These are phyloP conservation scores for Zophobas morio DNA, from an alignment of 1,140 invertebrate genomes.

Conservation along the genomic window DNA sequence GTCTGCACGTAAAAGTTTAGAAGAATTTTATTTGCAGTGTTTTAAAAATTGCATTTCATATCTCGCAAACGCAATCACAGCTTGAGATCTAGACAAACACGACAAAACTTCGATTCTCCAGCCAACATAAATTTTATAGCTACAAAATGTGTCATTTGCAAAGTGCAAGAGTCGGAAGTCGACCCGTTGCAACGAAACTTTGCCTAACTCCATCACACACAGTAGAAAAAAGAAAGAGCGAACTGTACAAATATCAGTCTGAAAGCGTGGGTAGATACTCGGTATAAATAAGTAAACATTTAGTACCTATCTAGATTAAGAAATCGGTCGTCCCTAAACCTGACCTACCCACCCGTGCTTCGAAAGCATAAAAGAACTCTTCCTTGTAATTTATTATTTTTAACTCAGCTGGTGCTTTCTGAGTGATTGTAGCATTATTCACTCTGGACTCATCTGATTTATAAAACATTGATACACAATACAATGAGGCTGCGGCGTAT, in stretches of 20 bases:
- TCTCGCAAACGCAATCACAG: slow-evolving; percentile 16
- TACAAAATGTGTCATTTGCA: slow-evolving; percentile 25
- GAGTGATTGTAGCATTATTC: slow-evolving; percentile 2
- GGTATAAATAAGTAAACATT: slow-evolving; percentile 18
- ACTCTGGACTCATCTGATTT: neutral
- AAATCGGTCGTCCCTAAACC: slow-evolving; percentile 6
- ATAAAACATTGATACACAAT: slow-evolving; percentile 32
- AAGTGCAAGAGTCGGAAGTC: slow-evolving; percentile 19
- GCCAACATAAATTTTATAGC: slow-evolving; percentile 37
- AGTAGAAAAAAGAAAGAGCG: neutral
- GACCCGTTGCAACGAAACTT: slow-evolving; percentile 1
- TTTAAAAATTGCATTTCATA: slow-evolving; percentile 32
- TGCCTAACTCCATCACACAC: neutral
- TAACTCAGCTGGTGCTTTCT: slow-evolving; percentile 36
- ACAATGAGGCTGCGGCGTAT: neutral
- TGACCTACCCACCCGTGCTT: slow-evolving; percentile 22
- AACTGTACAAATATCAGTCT: neutral
- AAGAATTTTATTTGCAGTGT: slow-evolving; percentile 3
- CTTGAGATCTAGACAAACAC: slow-evolving; percentile 36
- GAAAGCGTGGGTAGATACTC: slow-evolving; percentile 13
- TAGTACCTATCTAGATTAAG: slow-evolving; percentile 29
- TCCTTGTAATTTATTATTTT: slow-evolving; percentile 33
- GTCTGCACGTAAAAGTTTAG: slow-evolving; percentile 7
- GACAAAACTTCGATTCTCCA: slow-evolving; percentile 20
- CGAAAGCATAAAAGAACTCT: slow-evolving; percentile 15